phyloP scores from a whole-genome alignment of 2,113 vertebrate genomes.

The Eudorcas thomsonii region DNA sequence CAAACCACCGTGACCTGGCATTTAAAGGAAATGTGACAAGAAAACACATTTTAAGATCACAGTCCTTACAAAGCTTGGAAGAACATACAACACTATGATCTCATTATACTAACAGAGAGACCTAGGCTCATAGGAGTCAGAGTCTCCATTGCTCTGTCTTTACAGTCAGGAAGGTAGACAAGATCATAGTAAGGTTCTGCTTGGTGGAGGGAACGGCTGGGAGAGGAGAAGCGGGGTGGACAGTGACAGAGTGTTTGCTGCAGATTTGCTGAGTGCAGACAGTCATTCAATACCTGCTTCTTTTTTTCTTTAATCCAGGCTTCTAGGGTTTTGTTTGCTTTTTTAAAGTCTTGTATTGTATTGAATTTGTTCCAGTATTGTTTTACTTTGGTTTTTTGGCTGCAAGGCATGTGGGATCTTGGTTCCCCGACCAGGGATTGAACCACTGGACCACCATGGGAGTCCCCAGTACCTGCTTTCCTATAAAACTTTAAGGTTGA shows the following conservation, averaged over 20 bases:
- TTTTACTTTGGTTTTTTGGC: neutral
- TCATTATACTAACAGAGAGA: neutral
- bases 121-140: neutral
- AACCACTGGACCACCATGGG: neutral
- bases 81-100: neutral
- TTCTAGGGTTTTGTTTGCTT: neutral
- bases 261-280: neutral
- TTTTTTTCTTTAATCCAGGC: neutral
- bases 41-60: neutral
- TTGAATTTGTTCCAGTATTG: neutral
- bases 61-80: neutral
- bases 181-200: neutral
- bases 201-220: neutral
- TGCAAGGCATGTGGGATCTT: neutral
- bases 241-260: neutral
- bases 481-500: neutral
- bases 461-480: neutral
- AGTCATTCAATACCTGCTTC: neutral
- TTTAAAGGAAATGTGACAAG: neutral
- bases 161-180: neutral
- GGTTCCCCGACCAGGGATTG: neutral
- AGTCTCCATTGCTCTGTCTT: neutral
- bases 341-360: neutral
- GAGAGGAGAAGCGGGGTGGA: fast-evolving
- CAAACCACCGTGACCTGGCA: neutral